phyloP scores from a whole-genome alignment of 2,797 vertebrate genomes.

The Antennarius maculatus region DNA sequence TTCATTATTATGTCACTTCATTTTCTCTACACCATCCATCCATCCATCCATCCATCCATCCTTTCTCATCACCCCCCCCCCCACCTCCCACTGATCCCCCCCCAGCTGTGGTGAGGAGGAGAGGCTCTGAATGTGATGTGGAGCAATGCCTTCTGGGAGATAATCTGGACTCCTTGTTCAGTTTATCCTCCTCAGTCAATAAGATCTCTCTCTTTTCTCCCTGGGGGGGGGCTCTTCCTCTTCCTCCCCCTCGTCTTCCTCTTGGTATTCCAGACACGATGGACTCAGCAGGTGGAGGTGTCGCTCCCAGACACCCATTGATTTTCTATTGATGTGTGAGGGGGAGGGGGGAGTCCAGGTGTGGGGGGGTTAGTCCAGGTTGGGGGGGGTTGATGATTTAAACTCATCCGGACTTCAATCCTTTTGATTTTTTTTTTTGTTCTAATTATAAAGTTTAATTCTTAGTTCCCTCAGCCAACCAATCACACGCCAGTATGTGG shows the following conservation, averaged over 20 bases:
- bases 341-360: neutral
- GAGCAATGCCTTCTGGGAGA: conserved; percentile 40
- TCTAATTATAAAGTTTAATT: too few species aligned
- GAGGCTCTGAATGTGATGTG: conserved; percentile 32
- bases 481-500: too few species aligned
- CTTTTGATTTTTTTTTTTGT: too few species aligned
- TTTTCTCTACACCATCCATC: neutral
- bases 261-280: conserved; percentile 61
- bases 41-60: neutral
- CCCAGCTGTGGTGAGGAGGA: conserved; percentile 21
- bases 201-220: conserved; percentile 31
- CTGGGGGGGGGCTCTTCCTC: neutral
- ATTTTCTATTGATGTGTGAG: conserved; percentile 69
- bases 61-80: neutral
- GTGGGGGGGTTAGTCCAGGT: neutral
- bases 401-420: neutral
- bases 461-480: too few species aligned
- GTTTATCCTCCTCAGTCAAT: conserved; percentile 70
- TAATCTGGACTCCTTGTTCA: conserved; percentile 64
- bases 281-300: conserved; percentile 58
- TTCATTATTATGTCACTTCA: neutral
- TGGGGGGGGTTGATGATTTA: conserved; percentile 9
- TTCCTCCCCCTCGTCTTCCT: neutral
- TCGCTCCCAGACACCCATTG: conserved; percentile 61
- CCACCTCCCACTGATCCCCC: neutral